Percentiles rank a stretch among this genome's conserved stretches.
Evolutionary conservation across 1,140 invertebrate genomes (phyloP).

Genomic region (Mamestra configurata): DNA sequence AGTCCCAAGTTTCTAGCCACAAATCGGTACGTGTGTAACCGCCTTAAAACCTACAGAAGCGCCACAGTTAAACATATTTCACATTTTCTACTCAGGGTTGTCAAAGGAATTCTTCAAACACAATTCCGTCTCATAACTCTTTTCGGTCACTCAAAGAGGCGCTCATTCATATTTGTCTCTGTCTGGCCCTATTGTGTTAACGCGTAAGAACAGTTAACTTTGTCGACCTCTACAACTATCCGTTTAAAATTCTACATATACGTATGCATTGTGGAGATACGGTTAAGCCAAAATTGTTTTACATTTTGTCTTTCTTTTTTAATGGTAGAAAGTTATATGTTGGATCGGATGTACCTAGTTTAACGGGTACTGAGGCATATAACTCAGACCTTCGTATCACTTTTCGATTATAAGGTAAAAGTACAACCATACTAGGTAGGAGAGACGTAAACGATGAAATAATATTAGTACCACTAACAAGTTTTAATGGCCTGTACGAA

Average conservation of each 20-base stretch:
- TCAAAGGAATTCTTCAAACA: constrained; percentile 29
- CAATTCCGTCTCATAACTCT: constrained; percentile 24
- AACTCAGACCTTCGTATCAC: too few relatives aligned
- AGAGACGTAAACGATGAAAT: too few relatives aligned
- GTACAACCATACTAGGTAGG: too few relatives aligned
- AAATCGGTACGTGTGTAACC: neutral
- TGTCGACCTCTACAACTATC: constrained; percentile 18
- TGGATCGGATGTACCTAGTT: too few relatives aligned
- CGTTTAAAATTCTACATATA: constrained; percentile 40
- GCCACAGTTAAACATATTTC: constrained; percentile 16
- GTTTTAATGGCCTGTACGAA: too few relatives aligned
- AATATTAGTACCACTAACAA: too few relatives aligned
- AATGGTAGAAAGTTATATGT: neutral
- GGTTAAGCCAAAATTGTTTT: neutral
- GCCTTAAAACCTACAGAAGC: neutral
- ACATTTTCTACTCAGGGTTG: constrained; percentile 17
- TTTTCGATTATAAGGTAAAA: too few relatives aligned
- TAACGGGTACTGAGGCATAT: too few relatives aligned
- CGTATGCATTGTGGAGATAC: neutral
- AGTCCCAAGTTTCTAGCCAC: too few relatives aligned
- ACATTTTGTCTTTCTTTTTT: neutral
- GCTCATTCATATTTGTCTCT: constrained; percentile 40
- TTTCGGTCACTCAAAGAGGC: constrained; percentile 33
- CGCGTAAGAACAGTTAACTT: constrained; percentile 43
- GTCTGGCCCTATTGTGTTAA: constrained; percentile 40